phyloP scores from a whole-genome alignment of 2,113 vertebrate genomes.

The Entelurus aequoreus region DNA sequence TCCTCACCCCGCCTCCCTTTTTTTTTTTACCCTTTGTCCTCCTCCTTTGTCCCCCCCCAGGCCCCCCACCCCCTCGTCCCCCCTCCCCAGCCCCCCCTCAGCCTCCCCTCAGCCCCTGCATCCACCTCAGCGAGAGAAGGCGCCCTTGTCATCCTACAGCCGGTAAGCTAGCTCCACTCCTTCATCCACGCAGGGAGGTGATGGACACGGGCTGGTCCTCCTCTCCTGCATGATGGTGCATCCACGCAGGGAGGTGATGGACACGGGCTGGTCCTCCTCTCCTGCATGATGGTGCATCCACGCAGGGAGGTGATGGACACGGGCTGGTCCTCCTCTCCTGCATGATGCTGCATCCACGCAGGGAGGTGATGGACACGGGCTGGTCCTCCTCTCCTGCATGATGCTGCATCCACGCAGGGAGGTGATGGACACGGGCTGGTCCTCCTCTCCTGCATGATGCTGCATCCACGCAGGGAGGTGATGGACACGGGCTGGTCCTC shows the following conservation, averaged over 20 bases:
- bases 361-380: slow-evolving; percentile 31
- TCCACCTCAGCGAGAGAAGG: slow-evolving; percentile 45
- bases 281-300: too few species aligned
- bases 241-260: too few species aligned
- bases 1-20: slow-evolving; percentile 15
- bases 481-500: slow-evolving; percentile 48
- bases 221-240: too few species aligned
- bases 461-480: too few species aligned
- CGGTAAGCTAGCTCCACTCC: slow-evolving; percentile 61
- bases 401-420: too few species aligned
- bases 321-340: too few species aligned
- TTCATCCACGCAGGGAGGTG: neutral
- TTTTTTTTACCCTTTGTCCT: slow-evolving; percentile 33
- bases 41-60: slow-evolving; percentile 52
- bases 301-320: too few species aligned
- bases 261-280: too few species aligned
- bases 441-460: slow-evolving; percentile 45
- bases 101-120: slow-evolving; percentile 20
- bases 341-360: too few species aligned
- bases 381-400: slow-evolving; percentile 52
- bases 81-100: too few species aligned
- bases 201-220: too few species aligned
- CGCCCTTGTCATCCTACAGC: slow-evolving; percentile 57
- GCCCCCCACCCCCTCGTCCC: too few species aligned
- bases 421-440: slow-evolving; percentile 37